Evolutionary conservation across 1,140 invertebrate species (phyloP).

Genomic region (Drosophila pandora): DNA sequence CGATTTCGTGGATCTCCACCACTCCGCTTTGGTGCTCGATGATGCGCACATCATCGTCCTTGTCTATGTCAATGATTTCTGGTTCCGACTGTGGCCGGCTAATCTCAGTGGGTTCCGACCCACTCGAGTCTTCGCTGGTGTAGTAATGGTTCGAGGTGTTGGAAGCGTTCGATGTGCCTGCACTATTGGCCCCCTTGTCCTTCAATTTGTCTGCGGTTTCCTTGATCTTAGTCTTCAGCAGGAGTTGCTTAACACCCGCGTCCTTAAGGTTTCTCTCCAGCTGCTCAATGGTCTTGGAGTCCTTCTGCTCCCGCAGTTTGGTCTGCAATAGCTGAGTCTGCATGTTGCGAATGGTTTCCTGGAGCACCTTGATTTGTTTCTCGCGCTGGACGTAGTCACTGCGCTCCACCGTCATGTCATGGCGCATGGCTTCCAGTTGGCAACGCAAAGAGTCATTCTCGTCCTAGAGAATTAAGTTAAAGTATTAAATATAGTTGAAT

Average conservation of each 20-base stretch:
- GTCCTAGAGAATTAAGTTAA: conserved; percentile 85
- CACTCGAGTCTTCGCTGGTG: conserved; percentile 51
- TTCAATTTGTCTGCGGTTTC: conserved; percentile 63
- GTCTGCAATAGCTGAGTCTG: conserved; percentile 90
- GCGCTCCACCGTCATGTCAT: conserved; percentile 91
- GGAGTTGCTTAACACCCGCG: conserved; percentile 76
- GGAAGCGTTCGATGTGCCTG: conserved; percentile 43
- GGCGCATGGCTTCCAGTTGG: conserved; percentile 97
- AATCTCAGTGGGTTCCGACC: conserved; percentile 13
- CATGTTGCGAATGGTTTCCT: conserved; percentile 92
- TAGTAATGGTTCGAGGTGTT: conserved; percentile 56
- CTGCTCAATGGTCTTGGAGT: conserved; percentile 86
- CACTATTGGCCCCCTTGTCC: conserved; percentile 48
- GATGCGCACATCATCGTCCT: conserved; percentile 78
- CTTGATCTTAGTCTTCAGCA: conserved; percentile 77
- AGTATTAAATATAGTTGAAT: not conserved
- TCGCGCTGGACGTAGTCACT: conserved; percentile 85
- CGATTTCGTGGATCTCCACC: conserved; percentile 84
- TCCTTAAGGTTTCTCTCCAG: conserved; percentile 85
- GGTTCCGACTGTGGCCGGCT: conserved; percentile 20
- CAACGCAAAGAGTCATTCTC: conserved; percentile 95
- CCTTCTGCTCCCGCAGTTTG: conserved; percentile 87
- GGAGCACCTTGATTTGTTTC: conserved; percentile 84
- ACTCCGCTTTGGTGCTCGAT: conserved; percentile 84
- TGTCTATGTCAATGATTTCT: conserved; percentile 76